A percentile compares a stretch with the other conserved stretches of the same genome.
These are phyloP conservation scores for Capitulum mitella DNA, from an alignment of 2,888 invertebrate species.

Conservation along the genomic window DNA sequence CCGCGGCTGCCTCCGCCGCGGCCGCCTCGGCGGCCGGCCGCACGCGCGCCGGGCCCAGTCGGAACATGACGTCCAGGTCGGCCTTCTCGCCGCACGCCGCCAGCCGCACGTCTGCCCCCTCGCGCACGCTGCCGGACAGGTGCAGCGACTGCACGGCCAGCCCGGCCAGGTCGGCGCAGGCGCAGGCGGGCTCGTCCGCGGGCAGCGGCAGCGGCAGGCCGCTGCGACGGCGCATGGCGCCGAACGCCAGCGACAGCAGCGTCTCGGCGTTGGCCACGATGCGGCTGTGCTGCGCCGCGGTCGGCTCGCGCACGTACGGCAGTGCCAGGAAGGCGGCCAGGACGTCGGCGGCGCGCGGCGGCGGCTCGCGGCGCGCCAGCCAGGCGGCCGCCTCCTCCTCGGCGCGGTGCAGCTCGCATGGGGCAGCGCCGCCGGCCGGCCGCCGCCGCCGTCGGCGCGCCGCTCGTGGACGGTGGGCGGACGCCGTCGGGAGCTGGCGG, in stretches of 20 bases:
- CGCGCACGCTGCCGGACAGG: neutral
- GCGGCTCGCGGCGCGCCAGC: neutral
- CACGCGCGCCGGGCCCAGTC: neutral
- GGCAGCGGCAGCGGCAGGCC: conserved; percentile 10
- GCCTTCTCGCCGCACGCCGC: neutral
- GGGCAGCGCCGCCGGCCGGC: neutral
- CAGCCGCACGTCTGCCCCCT: neutral
- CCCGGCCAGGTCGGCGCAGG: neutral
- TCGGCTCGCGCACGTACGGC: neutral
- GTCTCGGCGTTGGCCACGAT: neutral
- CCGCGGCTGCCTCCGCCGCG: neutral
- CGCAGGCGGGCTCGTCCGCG: neutral
- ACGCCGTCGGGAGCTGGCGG: too few species aligned
- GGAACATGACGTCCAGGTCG: neutral
- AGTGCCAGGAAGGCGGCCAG: neutral
- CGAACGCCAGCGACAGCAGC: neutral
- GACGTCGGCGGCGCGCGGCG: neutral
- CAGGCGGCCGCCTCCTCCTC: neutral
- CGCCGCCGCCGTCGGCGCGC: neutral
- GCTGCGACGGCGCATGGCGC: neutral
- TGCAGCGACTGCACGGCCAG: neutral
- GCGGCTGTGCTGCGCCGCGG: neutral
- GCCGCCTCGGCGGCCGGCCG: neutral
- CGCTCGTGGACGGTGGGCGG: too few species aligned
- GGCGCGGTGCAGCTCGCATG: neutral